Conservation (phyloP, 2,797 vertebrate species). For the Pseudomugil tenellus region DNA sequence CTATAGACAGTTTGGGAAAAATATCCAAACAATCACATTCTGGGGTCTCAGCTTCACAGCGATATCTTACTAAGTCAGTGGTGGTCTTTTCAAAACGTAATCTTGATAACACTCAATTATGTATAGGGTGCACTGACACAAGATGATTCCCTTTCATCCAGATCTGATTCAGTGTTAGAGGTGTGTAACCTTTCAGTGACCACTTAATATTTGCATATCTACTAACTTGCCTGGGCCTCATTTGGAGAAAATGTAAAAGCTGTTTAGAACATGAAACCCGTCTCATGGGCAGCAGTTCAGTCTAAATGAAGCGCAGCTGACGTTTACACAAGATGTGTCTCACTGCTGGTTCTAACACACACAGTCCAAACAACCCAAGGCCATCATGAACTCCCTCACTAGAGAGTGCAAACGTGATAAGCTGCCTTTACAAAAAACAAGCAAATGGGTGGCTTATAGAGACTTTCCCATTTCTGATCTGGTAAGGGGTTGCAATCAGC, state of each 20-base stretch:
- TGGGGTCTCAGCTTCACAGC: conserved; percentile 17
- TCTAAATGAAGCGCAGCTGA: conserved; percentile 51
- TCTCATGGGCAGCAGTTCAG: conserved; percentile 39
- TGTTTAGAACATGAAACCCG: conserved; percentile 14
- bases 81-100: conserved; percentile 6
- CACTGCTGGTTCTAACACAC: conserved; percentile 51
- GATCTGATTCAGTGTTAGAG: conserved; percentile 16
- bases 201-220: conserved; percentile 16
- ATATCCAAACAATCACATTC: conserved; percentile 14
- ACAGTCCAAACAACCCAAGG: conserved; percentile 66
- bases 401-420: conserved; percentile 55
- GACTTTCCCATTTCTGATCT: conserved; percentile 38
- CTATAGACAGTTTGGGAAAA: conserved; percentile 21
- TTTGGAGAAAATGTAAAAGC: conserved; percentile 15
- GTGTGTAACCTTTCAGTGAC: background rate
- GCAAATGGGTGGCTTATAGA: conserved; percentile 40
- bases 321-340: conserved; percentile 63
- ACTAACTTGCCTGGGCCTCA: conserved; percentile 6
- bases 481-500: conserved; percentile 42
- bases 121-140: conserved; percentile 1
- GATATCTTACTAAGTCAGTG: conserved; percentile 39
- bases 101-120: background rate
- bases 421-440: conserved; percentile 45
- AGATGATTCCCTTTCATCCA: conserved; percentile 1
- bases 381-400: conserved; percentile 53